Evolutionary conservation across 2,888 invertebrate genomes (phyloP).

Genomic region (Bellardia pandia): DNA sequence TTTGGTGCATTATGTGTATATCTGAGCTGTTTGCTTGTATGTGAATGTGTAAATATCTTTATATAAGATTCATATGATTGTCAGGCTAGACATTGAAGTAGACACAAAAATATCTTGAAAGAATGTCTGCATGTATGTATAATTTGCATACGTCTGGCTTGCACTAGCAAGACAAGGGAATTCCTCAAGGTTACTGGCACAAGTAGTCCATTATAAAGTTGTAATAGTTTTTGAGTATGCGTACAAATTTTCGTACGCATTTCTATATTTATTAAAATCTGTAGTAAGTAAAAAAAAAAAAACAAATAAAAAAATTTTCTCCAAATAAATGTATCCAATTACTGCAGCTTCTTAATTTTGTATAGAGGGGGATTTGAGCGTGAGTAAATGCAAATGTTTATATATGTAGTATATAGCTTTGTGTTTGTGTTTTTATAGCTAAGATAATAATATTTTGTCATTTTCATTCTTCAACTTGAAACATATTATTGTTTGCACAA

Average conservation of each 20-base stretch:
- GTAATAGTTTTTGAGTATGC: conserved; percentile 52
- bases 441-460: conserved; percentile 13
- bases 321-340: neutral
- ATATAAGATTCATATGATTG: conserved; percentile 59
- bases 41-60: conserved; percentile 23
- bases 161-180: conserved; percentile 75
- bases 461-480: neutral
- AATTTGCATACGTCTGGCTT: conserved; percentile 52
- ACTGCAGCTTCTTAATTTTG: neutral
- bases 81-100: conserved; percentile 61
- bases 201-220: conserved; percentile 59
- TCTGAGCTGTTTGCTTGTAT: neutral
- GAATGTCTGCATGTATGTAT: conserved; percentile 35
- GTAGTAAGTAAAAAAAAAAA: neutral
- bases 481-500: neutral
- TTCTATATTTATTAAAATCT: neutral
- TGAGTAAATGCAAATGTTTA: too few species aligned
- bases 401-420: too few species aligned
- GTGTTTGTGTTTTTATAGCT: too few species aligned
- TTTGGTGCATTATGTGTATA: conserved; percentile 47
- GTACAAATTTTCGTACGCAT: conserved; percentile 17
- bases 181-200: conserved; percentile 82
- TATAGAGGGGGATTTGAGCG: too few species aligned
- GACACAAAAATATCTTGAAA: conserved; percentile 67
- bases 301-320: neutral